Evolutionary conservation across 2,113 vertebrate genomes (phyloP), one percentile per base, ranked within the genome.

Genomic region (Taurulus bubalis): DNA sequence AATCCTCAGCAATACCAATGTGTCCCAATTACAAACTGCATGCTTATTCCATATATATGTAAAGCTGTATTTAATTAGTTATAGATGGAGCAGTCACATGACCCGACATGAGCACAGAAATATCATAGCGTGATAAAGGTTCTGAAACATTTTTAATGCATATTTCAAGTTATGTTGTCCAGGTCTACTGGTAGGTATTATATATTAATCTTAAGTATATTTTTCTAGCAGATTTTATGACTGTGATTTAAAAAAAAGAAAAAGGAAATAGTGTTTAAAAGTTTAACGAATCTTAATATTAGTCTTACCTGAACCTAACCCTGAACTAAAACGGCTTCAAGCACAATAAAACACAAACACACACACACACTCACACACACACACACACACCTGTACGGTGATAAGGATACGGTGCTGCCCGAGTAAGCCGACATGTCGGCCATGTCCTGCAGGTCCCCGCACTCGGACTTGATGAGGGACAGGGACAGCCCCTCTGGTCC

Each of bases 391-490:
- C 20, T 28, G 71, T 2, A 6, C 20, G n/a, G 15, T 34, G 0
- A 6, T 2, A 99, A 99, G 98, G 98, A 99, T 99, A 99, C 98
- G 91, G 98, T 98, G 96, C 96, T 98, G 95, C 98, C 96, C 75
- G 98, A 99, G 92, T 98, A 99, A 45, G 98, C 97, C 1, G 98
- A 99, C 86, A 99, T 99, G 91, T 99, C 98, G 0, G 97, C 96
- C 96, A 99, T 97, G 92, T 99, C 98, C 91, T 99, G 98, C 80
- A 99, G 96, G 91, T 99, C 98, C 1, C 98, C 97, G 1, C 98
- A 99, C 95, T 99, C 98, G 0, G 98, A 99, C 92, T 99, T 99
- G 93, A 99, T 99, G 93, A 99, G 97, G 34, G 98, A 98, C 91
- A 99, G 93, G 56, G 98, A 99, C 83, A 99, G 95, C 62, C 96